A percentile compares a stretch with the other conserved stretches of the same genome.
Evolutionary conservation across 2,888 invertebrate genomes (phyloP).

Genomic region (Epiblema foenella): DNA sequence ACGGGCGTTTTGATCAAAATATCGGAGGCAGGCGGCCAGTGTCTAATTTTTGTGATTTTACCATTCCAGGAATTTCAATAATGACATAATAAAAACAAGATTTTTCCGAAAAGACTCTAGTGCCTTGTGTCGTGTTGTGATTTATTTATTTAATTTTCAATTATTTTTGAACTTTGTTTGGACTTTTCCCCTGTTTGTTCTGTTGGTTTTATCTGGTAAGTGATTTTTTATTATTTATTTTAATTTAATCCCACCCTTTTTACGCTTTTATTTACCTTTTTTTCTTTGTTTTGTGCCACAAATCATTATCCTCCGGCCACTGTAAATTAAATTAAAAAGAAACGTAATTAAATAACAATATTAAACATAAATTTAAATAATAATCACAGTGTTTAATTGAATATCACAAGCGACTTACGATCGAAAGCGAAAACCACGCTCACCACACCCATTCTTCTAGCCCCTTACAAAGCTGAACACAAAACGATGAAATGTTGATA

Average conservation of each 20-base stretch:
- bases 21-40: conserved; percentile 63
- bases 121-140: conserved; percentile 82
- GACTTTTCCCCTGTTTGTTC: conserved; percentile 73
- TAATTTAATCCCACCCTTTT: conserved; percentile 45
- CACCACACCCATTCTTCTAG: conserved; percentile 19
- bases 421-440: conserved; percentile 11
- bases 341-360: background rate
- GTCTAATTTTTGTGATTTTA: conserved; percentile 53
- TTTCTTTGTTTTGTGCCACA: background rate
- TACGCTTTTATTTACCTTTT: conserved; percentile 36
- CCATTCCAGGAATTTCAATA: conserved; percentile 68
- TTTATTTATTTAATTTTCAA: conserved; percentile 57
- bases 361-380: background rate
- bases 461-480: conserved; percentile 23
- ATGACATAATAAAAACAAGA: conserved; percentile 70
- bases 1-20: conserved; percentile 70
- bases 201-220: conserved; percentile 74
- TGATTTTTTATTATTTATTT: conserved; percentile 56
- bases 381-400: background rate
- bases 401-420: background rate
- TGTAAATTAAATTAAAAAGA: conserved; percentile 10
- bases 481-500: conserved; percentile 44
- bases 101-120: conserved; percentile 72
- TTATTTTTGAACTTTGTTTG: conserved; percentile 67
- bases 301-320: background rate